Percentiles rank a stretch among this genome's conserved stretches.
Conservation (phyloP, 2,888 invertebrate genomes). For the Leptinotarsa rubiginosa region DNA sequence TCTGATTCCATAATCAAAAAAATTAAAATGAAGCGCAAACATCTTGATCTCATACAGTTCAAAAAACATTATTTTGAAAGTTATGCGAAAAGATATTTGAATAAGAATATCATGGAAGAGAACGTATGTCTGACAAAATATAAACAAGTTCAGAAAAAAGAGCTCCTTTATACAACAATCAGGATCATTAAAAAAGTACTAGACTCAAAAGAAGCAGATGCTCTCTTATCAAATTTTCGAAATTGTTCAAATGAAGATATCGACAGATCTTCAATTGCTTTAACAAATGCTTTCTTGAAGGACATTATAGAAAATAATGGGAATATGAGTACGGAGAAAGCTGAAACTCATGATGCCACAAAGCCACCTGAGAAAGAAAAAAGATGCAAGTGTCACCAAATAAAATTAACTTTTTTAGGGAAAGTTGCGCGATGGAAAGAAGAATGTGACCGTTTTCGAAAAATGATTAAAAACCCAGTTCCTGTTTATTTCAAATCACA, state of each 20-base stretch:
- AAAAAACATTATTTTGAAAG: conserved; percentile 29
- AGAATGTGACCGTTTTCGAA: conserved; percentile 40
- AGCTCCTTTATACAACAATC: conserved; percentile 24
- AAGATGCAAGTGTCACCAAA: conserved; percentile 39
- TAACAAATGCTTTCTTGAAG: neutral
- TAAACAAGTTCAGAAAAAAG: neutral
- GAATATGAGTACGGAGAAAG: neutral
- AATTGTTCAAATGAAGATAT: neutral
- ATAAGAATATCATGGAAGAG: conserved; percentile 18
- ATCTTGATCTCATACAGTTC: conserved; percentile 31
- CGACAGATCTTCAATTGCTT: neutral
- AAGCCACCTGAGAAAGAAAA: conserved; percentile 6
- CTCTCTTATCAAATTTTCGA: conserved; percentile 8
- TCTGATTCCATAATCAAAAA: neutral
- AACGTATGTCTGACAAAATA: conserved; percentile 30
- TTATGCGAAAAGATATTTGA: conserved; percentile 39
- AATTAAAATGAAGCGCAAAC: neutral
- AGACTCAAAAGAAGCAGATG: conserved; percentile 8
- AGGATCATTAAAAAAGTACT: conserved; percentile 23
- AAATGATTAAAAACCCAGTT: conserved; percentile 43
- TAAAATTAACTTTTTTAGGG: conserved; percentile 40
- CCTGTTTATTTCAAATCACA: conserved; percentile 53
- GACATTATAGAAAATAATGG: neutral
- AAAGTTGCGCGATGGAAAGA: conserved; percentile 48
- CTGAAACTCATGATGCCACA: neutral